Evolutionary conservation across 2,888 invertebrate species (phyloP), one percentile per base, ranked within the genome.

Genomic region (Trissolcus brochymenae): DNA sequence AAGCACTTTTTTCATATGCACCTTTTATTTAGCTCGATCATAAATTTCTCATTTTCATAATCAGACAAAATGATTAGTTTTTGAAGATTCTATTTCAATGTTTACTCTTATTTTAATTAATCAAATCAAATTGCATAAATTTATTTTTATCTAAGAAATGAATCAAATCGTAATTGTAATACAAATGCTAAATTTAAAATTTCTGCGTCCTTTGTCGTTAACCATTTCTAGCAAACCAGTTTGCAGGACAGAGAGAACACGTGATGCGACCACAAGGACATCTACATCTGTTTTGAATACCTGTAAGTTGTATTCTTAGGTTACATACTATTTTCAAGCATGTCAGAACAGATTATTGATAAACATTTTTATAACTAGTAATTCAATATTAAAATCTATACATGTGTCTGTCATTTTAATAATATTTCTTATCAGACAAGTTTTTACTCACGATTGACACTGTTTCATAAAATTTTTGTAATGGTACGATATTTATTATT

Each of bases 401-500:
- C 25, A 25, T 25, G n/a, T n/a, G n/a, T 25, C 9, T 46, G 6
- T 14, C 16, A 14, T 46, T 46, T 16, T 11, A 7, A 14, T 46
- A 14, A 46, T 46, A 6, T 46, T 46, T 14, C 25, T 14, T n/a
- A 46, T 0, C 16, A 4, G 16, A 46, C 14, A 46, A 46, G 16
- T 46, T 46, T 46, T n/a, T 46, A 46, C 4, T 46, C 3, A 14
- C 6, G 16, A 46, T 46, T 46, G 46, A 46, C 16, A 46, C 25
- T 25, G 46, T 46, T 46, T 46, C 9, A 35, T 11, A 46, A n/a
- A 6, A 0, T 3, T 46, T 46, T 46, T 46, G 46, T 51, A 40
- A 91, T 93, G 92, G 91, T 91, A 82, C 91, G 95, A 89, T 96
- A 95, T 90, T 91, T 96, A 80, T 84, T 95, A 54, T 92, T 92